Evolutionary conservation across 2,113 vertebrate species (phyloP), one percentile per base, ranked within the genome.

Genomic region (Eclectus roratus): DNA sequence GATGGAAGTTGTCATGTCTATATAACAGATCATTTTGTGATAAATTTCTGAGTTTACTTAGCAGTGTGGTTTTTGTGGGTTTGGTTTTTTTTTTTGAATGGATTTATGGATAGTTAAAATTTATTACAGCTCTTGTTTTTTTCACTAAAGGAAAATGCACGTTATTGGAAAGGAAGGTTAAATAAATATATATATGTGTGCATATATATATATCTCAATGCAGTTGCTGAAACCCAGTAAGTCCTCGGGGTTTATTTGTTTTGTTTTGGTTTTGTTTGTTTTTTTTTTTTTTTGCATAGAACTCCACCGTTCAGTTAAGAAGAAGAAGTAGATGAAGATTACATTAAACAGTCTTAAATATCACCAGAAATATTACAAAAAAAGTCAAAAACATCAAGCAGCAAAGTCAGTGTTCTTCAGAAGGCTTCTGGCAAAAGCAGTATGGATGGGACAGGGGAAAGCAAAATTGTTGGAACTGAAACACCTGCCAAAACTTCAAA

Each of bases 281-380:
- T 49, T 19, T 8, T 8, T 19, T 56, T 82, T 33, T 37, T 66
- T 88, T 85, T 79, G 80, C 64, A 44, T 82, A 99, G 99, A 97
- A 99, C 98, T 3, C 96, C 98, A 68, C 98, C 98, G 17, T 99
- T 99, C 93, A 99, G 98, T 88, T 99, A 99, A 24, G 99, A 99
- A 58, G 99, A 99, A 11, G 98, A 98, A 50, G 93, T 18, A 11
- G 96, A 96, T 7, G 95, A 95, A 2, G 98, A 98, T 9, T 96
- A 98, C 69, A 31, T 93, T n/a, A 52, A 98, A 37, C 97, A 97
- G 25, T 53, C 77, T 1, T 94, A 93, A 23, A 13, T 63, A 52
- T 85, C 94, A 37, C 97, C 92, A 31, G 97, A 94, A 76, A 28
- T 92, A 6, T 52, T 91, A 60, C 95, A 92, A 68, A 96, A 92